Evolutionary conservation across 2,888 invertebrate genomes (phyloP).

Genomic region (Arctia plantaginis): DNA sequence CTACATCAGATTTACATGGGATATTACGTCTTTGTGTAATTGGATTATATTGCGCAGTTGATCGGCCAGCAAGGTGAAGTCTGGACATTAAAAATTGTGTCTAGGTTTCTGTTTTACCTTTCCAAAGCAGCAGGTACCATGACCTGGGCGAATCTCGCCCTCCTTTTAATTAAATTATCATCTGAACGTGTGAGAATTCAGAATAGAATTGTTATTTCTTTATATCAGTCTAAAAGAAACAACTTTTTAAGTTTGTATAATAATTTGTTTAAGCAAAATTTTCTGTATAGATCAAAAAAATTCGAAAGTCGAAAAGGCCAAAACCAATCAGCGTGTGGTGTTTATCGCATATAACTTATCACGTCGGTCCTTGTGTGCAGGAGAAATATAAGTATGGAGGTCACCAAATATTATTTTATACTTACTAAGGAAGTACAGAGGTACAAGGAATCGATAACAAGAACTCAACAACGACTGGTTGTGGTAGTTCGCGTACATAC

Average conservation of each 20-base stretch:
- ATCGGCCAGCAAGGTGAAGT: not conserved
- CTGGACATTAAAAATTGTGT: not conserved
- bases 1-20: slow-evolving; percentile 30
- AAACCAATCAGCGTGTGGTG: too few species aligned
- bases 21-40: slow-evolving; percentile 16
- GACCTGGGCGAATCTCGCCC: not conserved
- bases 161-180: not conserved
- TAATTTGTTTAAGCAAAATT: not conserved
- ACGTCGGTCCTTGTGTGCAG: too few species aligned
- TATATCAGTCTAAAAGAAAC: not conserved
- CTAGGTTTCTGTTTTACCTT: not conserved
- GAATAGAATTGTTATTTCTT: not conserved
- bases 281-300: too few species aligned
- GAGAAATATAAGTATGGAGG: too few species aligned
- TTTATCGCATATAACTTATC: too few species aligned
- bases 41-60: slow-evolving; percentile 25
- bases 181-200: not conserved
- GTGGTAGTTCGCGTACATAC: too few species aligned
- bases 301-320: too few species aligned
- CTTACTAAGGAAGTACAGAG: too few species aligned
- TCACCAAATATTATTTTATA: too few species aligned
- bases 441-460: too few species aligned
- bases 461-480: too few species aligned
- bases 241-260: not conserved
- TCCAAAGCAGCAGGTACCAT: not conserved